These are phyloP conservation scores for Neolamprologus multifasciatus DNA, from an alignment of 2,797 vertebrate species.

Conservation along the genomic window DNA sequence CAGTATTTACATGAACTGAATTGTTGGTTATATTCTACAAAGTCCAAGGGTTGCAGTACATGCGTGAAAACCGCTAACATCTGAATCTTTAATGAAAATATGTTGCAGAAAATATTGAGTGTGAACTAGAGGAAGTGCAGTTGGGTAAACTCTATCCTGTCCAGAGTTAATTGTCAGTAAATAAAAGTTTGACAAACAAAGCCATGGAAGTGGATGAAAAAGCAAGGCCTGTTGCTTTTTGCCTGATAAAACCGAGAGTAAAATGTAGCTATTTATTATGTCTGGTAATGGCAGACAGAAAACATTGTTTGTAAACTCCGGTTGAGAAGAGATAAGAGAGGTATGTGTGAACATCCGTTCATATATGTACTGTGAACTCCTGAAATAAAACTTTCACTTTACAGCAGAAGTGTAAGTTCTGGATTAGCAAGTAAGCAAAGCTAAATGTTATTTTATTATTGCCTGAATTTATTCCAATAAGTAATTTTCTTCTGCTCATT, in stretches of 20 bases:
- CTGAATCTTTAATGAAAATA: neutral
- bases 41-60: neutral
- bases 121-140: neutral
- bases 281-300: neutral
- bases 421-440: neutral
- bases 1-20: neutral
- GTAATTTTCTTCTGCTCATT: neutral
- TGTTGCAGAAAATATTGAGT: neutral
- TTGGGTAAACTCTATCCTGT: neutral
- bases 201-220: neutral
- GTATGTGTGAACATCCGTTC: neutral
- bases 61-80: neutral
- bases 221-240: neutral
- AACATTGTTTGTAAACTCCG: neutral
- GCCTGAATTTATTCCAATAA: neutral
- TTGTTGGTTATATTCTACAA: neutral
- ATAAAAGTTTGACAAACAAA: neutral
- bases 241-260: neutral
- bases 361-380: neutral
- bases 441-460: neutral
- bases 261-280: neutral
- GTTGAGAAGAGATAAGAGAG: neutral
- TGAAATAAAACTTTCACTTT: neutral
- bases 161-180: neutral
- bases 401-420: neutral